A percentile compares a stretch with the other conserved stretches of the same genome.
Evolutionary conservation across 1,140 invertebrate species (phyloP).

Genomic region (Aethina tumida): DNA sequence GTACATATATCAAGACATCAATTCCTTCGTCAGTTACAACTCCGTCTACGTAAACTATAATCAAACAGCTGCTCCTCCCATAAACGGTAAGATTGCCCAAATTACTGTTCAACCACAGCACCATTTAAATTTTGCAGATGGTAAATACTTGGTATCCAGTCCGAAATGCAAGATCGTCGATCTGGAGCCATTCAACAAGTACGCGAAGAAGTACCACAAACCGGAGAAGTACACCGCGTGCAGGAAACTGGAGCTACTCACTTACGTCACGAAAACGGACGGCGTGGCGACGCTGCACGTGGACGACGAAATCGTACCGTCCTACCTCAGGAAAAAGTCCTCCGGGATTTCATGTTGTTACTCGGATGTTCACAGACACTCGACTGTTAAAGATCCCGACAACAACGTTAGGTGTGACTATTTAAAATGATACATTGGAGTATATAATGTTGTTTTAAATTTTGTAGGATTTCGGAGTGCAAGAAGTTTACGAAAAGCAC

Average conservation of each 20-base stretch:
- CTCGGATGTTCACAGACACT: constrained; percentile 13
- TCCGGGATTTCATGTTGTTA: constrained; percentile 17
- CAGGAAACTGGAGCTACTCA: constrained; percentile 28
- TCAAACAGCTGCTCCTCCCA: too few species aligned
- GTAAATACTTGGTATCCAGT: constrained; percentile 54
- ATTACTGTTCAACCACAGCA: constrained; percentile 47
- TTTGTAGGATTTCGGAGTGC: constrained; percentile 35
- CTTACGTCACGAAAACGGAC: constrained; percentile 23
- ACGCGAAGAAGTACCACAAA: constrained; percentile 50
- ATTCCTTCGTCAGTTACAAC: too few species aligned
- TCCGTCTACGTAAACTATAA: too few species aligned
- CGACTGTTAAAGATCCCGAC: constrained; percentile 14
- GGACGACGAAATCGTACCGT: constrained; percentile 15
- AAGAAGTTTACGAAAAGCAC: constrained; percentile 35
- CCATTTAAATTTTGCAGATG: constrained; percentile 58
- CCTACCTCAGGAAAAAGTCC: constrained; percentile 18
- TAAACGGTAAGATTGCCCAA: too few species aligned
- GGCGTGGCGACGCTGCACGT: constrained; percentile 22
- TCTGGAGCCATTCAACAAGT: constrained; percentile 54
- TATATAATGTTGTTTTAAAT: constrained; percentile 22
- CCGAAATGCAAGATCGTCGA: constrained; percentile 58
- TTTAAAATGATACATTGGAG: constrained; percentile 1
- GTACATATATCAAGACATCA: too few species aligned
- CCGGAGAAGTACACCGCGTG: constrained; percentile 48
- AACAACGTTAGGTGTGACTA: constrained; percentile 18